These are phyloP conservation scores for Hirundo rustica DNA, from an alignment of 2,797 vertebrate species.

Conservation along the genomic window DNA sequence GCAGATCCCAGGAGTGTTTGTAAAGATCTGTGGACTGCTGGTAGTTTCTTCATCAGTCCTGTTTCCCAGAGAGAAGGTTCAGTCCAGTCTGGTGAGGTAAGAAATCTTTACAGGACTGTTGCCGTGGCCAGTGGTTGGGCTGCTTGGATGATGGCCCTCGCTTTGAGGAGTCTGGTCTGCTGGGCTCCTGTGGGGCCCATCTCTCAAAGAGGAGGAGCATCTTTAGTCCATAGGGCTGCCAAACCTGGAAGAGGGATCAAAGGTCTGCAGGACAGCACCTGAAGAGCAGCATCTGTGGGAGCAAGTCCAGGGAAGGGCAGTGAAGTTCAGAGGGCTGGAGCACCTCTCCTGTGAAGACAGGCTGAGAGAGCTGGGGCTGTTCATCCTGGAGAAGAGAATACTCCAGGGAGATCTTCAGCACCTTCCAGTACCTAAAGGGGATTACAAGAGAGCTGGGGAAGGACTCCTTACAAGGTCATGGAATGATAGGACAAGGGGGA, in stretches of 20 bases:
- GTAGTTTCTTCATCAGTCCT: background rate
- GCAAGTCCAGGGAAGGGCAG: background rate
- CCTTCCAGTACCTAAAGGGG: background rate
- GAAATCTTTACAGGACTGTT: background rate
- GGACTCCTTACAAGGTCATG: background rate
- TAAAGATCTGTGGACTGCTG: background rate
- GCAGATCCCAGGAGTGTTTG: background rate
- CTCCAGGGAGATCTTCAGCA: background rate
- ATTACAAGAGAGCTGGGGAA: background rate
- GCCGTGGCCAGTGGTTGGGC: background rate
- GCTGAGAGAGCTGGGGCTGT: background rate
- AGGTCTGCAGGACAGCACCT: background rate
- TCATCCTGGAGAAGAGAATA: background rate
- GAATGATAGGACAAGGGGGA: background rate
- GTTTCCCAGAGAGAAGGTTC: background rate
- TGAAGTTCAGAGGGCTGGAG: background rate
- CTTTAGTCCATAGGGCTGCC: fast-evolving
- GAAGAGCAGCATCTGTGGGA: background rate
- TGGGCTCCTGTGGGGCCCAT: background rate
- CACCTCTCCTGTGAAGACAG: background rate
- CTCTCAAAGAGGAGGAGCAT: background rate
- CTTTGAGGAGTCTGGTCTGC: background rate
- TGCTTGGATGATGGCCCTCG: background rate
- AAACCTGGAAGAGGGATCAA: fast-evolving
- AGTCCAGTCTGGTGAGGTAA: background rate